These are phyloP conservation scores for Bergia sp. DNA, from an alignment of 92 coral and sea anemone genomes.

Conservation along the genomic window DNA sequence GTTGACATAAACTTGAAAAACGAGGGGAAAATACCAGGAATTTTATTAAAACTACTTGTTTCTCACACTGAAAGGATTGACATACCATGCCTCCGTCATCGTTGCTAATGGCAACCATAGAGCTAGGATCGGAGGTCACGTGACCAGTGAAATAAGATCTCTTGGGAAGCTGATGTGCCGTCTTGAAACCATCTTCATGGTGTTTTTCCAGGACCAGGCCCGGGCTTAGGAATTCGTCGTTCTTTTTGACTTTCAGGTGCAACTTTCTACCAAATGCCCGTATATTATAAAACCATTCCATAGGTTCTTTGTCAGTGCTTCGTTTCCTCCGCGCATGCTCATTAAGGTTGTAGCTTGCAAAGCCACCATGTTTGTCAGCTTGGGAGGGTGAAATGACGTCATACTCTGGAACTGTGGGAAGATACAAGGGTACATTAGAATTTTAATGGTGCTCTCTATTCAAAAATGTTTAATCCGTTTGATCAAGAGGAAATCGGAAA, in stretches of 20 bases:
- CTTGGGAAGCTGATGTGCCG: slow-evolving; percentile 61
- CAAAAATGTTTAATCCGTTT: too few species aligned
- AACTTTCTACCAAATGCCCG: slow-evolving; percentile 77
- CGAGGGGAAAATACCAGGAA: too few species aligned
- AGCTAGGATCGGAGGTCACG: slow-evolving; percentile 80
- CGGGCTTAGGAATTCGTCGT: slow-evolving; percentile 75
- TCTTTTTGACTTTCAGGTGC: slow-evolving; percentile 72
- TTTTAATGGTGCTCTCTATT: not conserved
- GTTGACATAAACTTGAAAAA: not conserved
- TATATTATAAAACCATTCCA: slow-evolving; percentile 57
- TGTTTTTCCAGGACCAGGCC: slow-evolving; percentile 64
- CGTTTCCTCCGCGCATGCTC: slow-evolving; percentile 59
- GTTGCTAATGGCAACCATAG: slow-evolving; percentile 85
- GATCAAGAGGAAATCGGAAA: too few species aligned
- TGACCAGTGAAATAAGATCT: slow-evolving; percentile 77
- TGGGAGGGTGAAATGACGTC: slow-evolving; percentile 70
- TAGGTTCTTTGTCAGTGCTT: slow-evolving; percentile 43
- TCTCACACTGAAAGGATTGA: not conserved
- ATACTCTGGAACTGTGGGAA: slow-evolving; percentile 72
- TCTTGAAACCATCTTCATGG: slow-evolving; percentile 65
- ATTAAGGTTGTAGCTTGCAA: slow-evolving; percentile 50
- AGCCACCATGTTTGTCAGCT: slow-evolving; percentile 60
- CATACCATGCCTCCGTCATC: slow-evolving; percentile 82
- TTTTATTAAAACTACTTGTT: not conserved
- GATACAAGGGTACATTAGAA: not conserved